Percentiles rank a stretch among this genome's conserved stretches.
Evolutionary conservation across 2,797 vertebrate species (phyloP).

Genomic region (Sebastes melanostomus): DNA sequence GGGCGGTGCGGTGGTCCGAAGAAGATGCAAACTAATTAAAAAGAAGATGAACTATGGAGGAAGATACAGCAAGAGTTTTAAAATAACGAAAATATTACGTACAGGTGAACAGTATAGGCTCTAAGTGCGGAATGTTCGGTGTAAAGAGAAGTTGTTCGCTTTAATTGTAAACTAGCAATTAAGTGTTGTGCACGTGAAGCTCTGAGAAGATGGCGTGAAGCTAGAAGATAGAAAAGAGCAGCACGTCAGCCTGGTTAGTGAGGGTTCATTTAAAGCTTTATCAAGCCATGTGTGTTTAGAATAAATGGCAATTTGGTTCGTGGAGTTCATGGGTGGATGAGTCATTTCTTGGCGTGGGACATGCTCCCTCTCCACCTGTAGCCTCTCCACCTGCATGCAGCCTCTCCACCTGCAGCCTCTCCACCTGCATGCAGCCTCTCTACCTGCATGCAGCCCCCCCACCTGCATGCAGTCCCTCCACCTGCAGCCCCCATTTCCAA

Average conservation of each 20-base stretch:
- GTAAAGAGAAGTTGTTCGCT: neutral
- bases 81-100: neutral
- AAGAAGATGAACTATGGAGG: neutral
- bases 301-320: neutral
- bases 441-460: too few species aligned
- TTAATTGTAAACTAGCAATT: neutral
- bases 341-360: too few species aligned
- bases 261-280: neutral
- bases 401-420: too few species aligned
- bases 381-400: too few species aligned
- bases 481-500: too few species aligned
- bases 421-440: too few species aligned
- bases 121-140: neutral
- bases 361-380: too few species aligned
- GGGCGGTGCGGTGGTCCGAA: too few species aligned
- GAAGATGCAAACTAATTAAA: neutral
- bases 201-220: neutral
- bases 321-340: fast-evolving
- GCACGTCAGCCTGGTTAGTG: neutral
- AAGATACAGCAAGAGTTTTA: neutral
- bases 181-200: neutral
- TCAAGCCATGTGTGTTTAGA: neutral
- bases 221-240: neutral
- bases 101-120: neutral
- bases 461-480: too few species aligned